Percentiles rank a stretch among this genome's conserved stretches.
Evolutionary conservation across 1,140 invertebrate species (phyloP).

Genomic region (Nomia melanderi): DNA sequence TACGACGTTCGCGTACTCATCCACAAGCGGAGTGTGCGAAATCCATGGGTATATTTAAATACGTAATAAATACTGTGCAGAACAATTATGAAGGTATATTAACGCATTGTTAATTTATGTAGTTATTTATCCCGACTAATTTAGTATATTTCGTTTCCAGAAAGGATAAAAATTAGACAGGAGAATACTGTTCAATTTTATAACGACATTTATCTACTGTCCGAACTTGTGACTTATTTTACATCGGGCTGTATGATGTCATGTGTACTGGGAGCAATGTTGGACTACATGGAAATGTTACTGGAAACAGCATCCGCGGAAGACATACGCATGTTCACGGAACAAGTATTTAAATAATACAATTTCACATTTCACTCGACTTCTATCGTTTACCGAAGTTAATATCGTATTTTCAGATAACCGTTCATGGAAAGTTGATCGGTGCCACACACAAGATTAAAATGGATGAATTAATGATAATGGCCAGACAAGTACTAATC

Average conservation of each 20-base stretch:
- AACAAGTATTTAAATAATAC: slow-evolving; percentile 7
- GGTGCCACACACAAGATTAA: neutral
- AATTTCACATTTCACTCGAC: neutral
- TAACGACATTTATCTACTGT: neutral
- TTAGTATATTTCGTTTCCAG: neutral
- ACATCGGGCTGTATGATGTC: too few relatives aligned
- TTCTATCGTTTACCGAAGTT: neutral
- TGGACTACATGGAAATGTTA: slow-evolving; percentile 40
- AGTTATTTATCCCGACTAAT: neutral
- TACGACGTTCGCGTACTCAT: neutral
- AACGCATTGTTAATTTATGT: neutral
- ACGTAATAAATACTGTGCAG: neutral
- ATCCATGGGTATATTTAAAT: neutral
- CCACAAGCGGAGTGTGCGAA: neutral
- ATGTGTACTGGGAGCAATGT: slow-evolving; percentile 6
- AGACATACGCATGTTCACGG: slow-evolving; percentile 35
- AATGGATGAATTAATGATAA: slow-evolving; percentile 24
- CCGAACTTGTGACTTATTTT: neutral
- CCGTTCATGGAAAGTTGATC: slow-evolving; percentile 21
- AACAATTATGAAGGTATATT: slow-evolving; percentile 2
- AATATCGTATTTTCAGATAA: slow-evolving; percentile 31
- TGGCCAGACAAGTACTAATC: slow-evolving; percentile 28
- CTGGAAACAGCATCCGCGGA: slow-evolving; percentile 22
- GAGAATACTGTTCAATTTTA: neutral
- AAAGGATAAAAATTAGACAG: neutral